Evolutionary conservation across 2,888 invertebrate genomes (phyloP).

Genomic region (Laspeyria flexula): DNA sequence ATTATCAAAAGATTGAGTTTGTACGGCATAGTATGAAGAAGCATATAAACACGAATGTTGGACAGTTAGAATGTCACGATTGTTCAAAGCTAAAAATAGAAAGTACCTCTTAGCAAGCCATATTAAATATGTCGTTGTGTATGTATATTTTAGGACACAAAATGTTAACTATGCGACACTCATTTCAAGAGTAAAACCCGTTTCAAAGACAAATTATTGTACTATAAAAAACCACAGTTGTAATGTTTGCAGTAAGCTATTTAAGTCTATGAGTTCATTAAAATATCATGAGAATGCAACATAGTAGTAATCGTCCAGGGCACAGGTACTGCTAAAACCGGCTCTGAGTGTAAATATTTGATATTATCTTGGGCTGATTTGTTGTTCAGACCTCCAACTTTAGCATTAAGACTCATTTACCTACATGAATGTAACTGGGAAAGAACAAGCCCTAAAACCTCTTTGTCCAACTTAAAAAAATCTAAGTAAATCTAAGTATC

Average conservation of each 20-base stretch:
- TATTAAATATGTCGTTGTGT: too few relatives aligned
- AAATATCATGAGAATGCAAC: not conserved
- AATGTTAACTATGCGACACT: constrained; percentile 12
- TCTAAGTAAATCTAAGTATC: too few relatives aligned
- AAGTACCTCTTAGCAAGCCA: not conserved
- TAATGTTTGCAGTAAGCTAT: constrained; percentile 2
- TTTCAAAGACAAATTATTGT: constrained; percentile 8
- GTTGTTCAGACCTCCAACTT: too few relatives aligned
- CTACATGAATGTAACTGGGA: too few relatives aligned
- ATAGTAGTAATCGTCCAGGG: not conserved
- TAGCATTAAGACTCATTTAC: too few relatives aligned
- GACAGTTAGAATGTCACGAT: constrained; percentile 27
- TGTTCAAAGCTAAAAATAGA: constrained; percentile 10
- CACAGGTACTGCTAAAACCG: too few relatives aligned
- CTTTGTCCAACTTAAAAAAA: too few relatives aligned
- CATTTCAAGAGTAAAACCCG: constrained; percentile 3
- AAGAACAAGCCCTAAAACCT: too few relatives aligned
- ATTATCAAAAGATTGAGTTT: not conserved
- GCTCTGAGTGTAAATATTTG: too few relatives aligned
- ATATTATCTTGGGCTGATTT: too few relatives aligned
- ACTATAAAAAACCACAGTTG: not conserved
- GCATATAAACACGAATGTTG: constrained; percentile 2
- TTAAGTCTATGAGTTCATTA: not conserved
- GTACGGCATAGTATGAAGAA: not conserved
- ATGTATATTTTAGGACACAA: too few relatives aligned